Evolutionary conservation across 2,888 invertebrate species (phyloP), one percentile per base, ranked within the genome.

Genomic region (Platycheirus rosarum): DNA sequence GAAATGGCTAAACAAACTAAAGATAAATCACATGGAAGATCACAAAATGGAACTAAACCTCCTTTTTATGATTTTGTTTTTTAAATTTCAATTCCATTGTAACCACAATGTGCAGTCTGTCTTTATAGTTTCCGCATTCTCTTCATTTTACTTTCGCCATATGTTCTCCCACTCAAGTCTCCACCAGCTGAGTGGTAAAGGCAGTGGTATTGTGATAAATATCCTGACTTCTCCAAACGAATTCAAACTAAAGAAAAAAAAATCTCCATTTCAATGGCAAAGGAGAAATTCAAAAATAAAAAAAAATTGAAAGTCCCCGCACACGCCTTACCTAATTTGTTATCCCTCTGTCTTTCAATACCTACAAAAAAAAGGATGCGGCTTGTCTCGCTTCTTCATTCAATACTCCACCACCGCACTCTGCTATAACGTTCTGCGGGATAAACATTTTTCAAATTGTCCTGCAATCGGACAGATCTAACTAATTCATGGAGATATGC

Each of bases 381-480:
- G 18, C 32, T 16, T 8, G 18, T n/a, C 11, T 46, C 40, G 26
- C 20, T 16, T 6, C 29, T 16, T 4, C 37, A 13, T 13, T 40
- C 37, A 8, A 3, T 13, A 40, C 3, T 13, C 55, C 20, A 7
- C 11, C 11, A 1, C 29, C 23, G 23, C 49, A 13, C 42, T 11
- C 65, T 51, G 14, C 65, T 66, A 71, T 82, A 68, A 71, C 71
- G 68, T 77, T 68, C 49, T 63, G 82, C 51, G 84, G 82, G 80
- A 85, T 74, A 63, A 84, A 76, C 86, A 85, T 84, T 88, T 87
- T 88, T 86, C 88, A 88, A 88, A 88, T 86, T 87, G 89, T 88
- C 88, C 87, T 88, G 79, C 84, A 85, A 85, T 84, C 84, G 84
- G 78, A 84, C 84, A 78, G 78, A 78, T 84, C 84, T 84, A 78